Evolutionary conservation across 2,888 invertebrate genomes (phyloP).

Genomic region (Pycnomerus fuliginosus): DNA sequence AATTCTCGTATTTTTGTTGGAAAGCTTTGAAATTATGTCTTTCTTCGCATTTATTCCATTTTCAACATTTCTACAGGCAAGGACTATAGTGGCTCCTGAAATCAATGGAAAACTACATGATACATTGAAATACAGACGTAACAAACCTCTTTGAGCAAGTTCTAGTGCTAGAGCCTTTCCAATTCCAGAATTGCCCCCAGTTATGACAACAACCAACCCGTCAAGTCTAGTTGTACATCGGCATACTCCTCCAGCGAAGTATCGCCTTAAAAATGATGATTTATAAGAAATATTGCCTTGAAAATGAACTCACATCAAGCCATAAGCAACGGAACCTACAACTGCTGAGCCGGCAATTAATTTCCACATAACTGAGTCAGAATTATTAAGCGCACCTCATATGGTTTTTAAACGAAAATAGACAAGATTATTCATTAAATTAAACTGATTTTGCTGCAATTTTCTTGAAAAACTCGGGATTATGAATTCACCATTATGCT

Average conservation of each 20-base stretch:
- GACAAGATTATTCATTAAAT: not conserved
- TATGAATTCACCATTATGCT: too few relatives aligned
- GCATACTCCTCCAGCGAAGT: conserved; percentile 49
- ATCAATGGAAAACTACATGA: not conserved
- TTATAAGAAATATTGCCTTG: conserved; percentile 7
- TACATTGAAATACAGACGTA: not conserved
- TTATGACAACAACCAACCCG: conserved; percentile 57
- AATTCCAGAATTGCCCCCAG: conserved; percentile 61
- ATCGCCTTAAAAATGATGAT: conserved; percentile 40
- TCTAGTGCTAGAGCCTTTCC: conserved; percentile 59
- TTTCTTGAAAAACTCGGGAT: too few relatives aligned
- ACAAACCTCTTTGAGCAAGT: conserved; percentile 54
- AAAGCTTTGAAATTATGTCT: conserved; percentile 46
- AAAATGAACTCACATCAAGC: conserved; percentile 44
- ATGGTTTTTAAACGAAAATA: not conserved
- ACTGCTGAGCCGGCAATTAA: conserved; percentile 42
- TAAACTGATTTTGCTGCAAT: not conserved
- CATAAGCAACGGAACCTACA: conserved; percentile 43
- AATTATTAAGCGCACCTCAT: conserved; percentile 1
- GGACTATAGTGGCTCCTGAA: conserved; percentile 55
- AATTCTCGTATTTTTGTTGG: conserved; percentile 37
- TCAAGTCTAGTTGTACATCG: conserved; percentile 45
- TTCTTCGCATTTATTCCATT: conserved; percentile 52
- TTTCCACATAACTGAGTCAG: conserved; percentile 43
- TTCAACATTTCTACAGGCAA: conserved; percentile 57